Base-by-base conservation (phyloP, 2,113 vertebrate species). In the Thamnaconus septentrionalis region DNA sequence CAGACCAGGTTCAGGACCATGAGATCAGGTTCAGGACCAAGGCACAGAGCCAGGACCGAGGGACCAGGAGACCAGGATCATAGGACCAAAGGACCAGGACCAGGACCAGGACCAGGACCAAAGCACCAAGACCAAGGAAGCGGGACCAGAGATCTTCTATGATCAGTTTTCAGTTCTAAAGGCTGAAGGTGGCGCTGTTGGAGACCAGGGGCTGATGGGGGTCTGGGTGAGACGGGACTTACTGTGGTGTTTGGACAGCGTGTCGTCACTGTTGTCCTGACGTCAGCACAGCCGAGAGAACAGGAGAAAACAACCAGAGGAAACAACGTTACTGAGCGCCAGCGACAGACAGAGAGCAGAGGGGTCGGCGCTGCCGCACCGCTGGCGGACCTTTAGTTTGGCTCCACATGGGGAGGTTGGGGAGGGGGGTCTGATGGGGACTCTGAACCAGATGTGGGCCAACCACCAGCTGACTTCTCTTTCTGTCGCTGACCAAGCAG, bases 251-350 rank as follows among this genome's bases (percentile, higher is more conserved):
- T 94, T 98, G 92, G 94, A 92, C 83, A 96, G 91, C 89, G 94
- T 87, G 93, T 97, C 96, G 79, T 98, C 97, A 91, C 92, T 94
- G 94, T 93, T 93, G 92, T 98, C 96, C 97, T 99, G 96, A 89
- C 86, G 93, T 94, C 91, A 88, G 93, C 93, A 91, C 91, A 93
- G 93, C 91, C 94, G 93, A 92, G 66, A 0, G 8, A 75, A 75
- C 73, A 84, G 58, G 81, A 71, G 61, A 80, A 92, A 92, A 97
- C 93, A 98, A 96, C 94, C 96, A 95, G 89, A 97, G 89, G 92
- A 94, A 84, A 95, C 88, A 71, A 85, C 81, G 93, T 99, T 96
- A 99, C 94, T 94, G 89, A 89, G 71, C 53, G 53, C 48, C 75
- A 83, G 81, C 76, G 78, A 79, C 85, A 75, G 85, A 80, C 49